Evolutionary conservation across 35 echinoderm and acorn worm species (phyloP), one percentile per base, ranked within the genome.

Genomic region (Patiria miniata): DNA sequence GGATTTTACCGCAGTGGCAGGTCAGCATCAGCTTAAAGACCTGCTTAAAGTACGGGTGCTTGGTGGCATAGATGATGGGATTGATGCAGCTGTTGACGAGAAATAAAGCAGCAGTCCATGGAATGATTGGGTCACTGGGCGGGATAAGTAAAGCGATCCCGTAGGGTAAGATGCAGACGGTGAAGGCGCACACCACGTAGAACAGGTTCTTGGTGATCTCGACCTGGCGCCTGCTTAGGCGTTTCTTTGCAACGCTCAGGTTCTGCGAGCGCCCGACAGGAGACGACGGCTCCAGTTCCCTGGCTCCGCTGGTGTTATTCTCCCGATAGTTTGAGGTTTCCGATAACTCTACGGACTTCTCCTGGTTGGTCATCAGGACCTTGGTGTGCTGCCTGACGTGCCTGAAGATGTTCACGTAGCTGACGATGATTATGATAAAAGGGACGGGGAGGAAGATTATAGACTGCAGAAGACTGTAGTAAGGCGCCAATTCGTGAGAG

Each of bases 161-260:
- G 39, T 95, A 95, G 19, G 93, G 93, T 1, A 86, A 88, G 5
- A 95, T 82, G 30, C 93, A 95, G 79, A 95, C 57, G 53, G 88
- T 83, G 80, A 95, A 95, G 26, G 93, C 93, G 37, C 90, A 89
- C 1, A 95, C 85, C 12, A 95, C 93, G 52, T 95, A 95, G 61
- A 95, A 95, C 1, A 95, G 86, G 52, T 95, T 95, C 23, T 87
- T 87, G n/a, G 93, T 95, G 14, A 95, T 95, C 37, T 88, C 93
- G 0, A 95, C 29, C 69, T 95, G 93, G 22, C 93, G 85, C 39
- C 82, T 44, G 52, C 79, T 87, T 2, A 92, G 77, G n/a, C 77
- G 69, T 17, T 86, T 86, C 4, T 76, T 84, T 18, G 34, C 34
- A 10, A 73, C 65, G 65, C 65, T 73, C 21, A 34, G 26, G 65